Evolutionary conservation across 2,113 vertebrate genomes (phyloP).

Genomic region (Semnornis frantzii): DNA sequence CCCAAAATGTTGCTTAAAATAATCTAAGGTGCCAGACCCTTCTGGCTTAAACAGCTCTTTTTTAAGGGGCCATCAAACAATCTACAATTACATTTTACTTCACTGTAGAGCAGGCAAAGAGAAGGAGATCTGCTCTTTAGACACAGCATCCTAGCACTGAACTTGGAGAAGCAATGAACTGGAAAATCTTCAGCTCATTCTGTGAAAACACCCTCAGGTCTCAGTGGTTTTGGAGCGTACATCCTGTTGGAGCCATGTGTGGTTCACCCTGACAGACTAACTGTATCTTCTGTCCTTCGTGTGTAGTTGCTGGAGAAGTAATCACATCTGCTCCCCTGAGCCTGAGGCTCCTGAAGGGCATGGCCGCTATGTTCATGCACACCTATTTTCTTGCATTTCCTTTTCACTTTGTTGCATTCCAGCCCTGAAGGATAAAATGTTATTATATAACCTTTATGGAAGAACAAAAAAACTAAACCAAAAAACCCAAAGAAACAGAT

Average conservation of each 20-base stretch:
- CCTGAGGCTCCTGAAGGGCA: not conserved
- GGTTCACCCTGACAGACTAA: not conserved
- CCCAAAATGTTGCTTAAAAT: not conserved
- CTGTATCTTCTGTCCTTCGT: not conserved
- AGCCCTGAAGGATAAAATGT: not conserved
- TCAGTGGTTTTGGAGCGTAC: accelerated
- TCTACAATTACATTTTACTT: not conserved
- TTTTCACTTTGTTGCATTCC: not conserved
- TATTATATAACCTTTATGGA: not conserved
- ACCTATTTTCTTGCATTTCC: not conserved
- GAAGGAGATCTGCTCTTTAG: not conserved
- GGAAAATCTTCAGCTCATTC: not conserved
- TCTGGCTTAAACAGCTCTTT: not conserved
- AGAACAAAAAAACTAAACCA: not conserved
- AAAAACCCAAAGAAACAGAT: not conserved
- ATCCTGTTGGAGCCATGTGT: not conserved
- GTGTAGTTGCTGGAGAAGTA: not conserved
- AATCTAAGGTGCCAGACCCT: not conserved
- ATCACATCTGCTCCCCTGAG: not conserved
- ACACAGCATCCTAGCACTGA: not conserved
- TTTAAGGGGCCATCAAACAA: not conserved
- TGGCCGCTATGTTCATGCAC: not conserved
- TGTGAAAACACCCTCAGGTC: not conserved
- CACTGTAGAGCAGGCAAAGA: not conserved
- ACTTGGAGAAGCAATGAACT: not conserved